Base-by-base conservation (phyloP, 2,888 invertebrate genomes). In the Mesorhabditis spiculigera region DNA sequence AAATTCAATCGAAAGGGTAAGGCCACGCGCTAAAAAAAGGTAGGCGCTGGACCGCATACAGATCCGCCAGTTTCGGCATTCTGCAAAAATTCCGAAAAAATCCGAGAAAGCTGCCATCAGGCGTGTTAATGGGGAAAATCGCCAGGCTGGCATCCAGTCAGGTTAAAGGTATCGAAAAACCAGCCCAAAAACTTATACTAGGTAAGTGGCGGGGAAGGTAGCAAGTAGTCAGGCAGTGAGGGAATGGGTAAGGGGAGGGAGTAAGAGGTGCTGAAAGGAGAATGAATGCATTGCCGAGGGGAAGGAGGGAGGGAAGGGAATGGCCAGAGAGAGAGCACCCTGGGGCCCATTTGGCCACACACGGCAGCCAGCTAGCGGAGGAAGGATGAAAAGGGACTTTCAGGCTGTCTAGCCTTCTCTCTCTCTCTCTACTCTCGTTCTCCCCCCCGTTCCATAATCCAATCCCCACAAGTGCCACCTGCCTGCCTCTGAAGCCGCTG, bases 261-360 rank as follows among this genome's bases (percentile, higher is more conserved):
- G n/a, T 13, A 50, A 50, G 58, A n/a, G 28, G 28, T 28, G 28
- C 28, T 28, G 28, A 28, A 50, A n/a, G 58, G 58, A n/a, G n/a
- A n/a, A 13, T 50, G 58, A 50, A 50, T 50, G 58, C 58, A 50
- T 50, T 13, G 58, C 8, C 10, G n/a, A 50, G 58, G 58, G n/a
- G 58, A n/a, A 50, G 58, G n/a, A 13, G 58, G 58, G n/a, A 50
- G n/a, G 58, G 58, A 50, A 50, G n/a, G n/a, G 58, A 50, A 50
- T 13, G 58, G n/a, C 8, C 10, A 50, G n/a, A 50, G n/a, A 50
- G n/a, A n/a, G 58, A n/a, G n/a, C 1, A 13, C 10, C 8, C 8
- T 50, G 58, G 58, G n/a, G 8, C 58, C 58, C 58, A 50, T 50
- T 50, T 50, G 58, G 58, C 58, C n/a, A 13, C 58, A 28, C 58